phyloP scores from a whole-genome alignment of 2,888 invertebrate species.

The Neoitamus cyanurus region DNA sequence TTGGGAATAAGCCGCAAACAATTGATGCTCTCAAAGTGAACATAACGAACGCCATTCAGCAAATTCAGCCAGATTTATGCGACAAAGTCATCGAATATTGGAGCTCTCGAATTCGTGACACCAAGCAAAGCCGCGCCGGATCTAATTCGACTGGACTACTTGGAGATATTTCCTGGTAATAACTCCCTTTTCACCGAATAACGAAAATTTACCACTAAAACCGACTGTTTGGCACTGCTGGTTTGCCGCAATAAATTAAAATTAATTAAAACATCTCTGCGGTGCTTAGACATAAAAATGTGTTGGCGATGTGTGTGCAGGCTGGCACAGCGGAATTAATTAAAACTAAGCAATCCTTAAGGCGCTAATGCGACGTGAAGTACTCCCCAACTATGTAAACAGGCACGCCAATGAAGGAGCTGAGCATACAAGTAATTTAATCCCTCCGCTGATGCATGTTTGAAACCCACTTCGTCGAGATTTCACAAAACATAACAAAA shows the following conservation, averaged over 20 bases:
- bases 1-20: too few species aligned
- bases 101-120: too few species aligned
- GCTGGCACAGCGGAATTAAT: not conserved
- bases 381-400: not conserved
- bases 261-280: not conserved
- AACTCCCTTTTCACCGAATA: not conserved
- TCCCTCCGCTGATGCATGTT: not conserved
- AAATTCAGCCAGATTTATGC: too few species aligned
- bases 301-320: not conserved
- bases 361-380: not conserved
- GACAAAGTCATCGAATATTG: too few species aligned
- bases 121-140: too few species aligned
- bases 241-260: not conserved
- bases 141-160: too few species aligned
- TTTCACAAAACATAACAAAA: not conserved
- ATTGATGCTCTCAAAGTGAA: too few species aligned
- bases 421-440: not conserved
- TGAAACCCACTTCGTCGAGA: not conserved
- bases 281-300: not conserved
- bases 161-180: not conserved
- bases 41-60: too few species aligned
- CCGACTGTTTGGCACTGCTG: not conserved
- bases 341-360: slow-evolving; percentile 5
- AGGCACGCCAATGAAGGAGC: not conserved
- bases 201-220: not conserved